Conservation (phyloP, 2,797 vertebrate genomes). For the Sebastolobus alascanus region DNA sequence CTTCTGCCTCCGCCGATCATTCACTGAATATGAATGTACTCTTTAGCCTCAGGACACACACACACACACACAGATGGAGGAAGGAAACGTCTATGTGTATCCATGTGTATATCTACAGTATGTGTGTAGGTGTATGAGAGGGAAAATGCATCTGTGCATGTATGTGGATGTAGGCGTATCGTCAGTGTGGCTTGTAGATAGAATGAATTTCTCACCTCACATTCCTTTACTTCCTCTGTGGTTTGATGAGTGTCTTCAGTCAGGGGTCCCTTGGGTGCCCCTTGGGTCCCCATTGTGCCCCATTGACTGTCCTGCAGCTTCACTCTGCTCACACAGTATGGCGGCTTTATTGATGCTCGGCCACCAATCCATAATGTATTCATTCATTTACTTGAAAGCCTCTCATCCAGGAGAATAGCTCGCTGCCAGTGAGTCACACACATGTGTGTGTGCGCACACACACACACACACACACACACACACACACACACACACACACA, state of each 20-base stretch:
- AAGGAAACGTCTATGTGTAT: conserved; percentile 40
- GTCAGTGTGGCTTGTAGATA: conserved; percentile 21
- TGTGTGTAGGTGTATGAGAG: conserved; percentile 49
- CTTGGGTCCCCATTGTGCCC: conserved; percentile 10
- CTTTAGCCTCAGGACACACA: conserved; percentile 63
- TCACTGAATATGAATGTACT: conserved; percentile 70
- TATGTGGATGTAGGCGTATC: conserved; percentile 12
- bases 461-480: conserved; percentile 2
- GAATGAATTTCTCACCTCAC: conserved; percentile 22
- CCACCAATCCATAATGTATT: conserved; percentile 79
- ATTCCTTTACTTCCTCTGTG: conserved; percentile 1
- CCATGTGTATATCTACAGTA: conserved; percentile 30
- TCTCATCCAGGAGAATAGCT: conserved; percentile 69
- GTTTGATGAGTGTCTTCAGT: conserved; percentile 49
- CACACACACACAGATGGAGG: conserved; percentile 26
- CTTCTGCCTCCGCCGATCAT: conserved; percentile 58
- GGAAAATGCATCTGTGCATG: conserved; percentile 32
- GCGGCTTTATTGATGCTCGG: conserved; percentile 68
- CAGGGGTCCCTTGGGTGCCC: conserved; percentile 34
- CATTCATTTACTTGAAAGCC: conserved; percentile 83
- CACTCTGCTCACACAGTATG: conserved; percentile 45
- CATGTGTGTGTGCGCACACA: conserved; percentile 4
- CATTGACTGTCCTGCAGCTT: conserved; percentile 47
- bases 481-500: conserved; percentile 5
- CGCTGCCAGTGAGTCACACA: conserved; percentile 36